Conservation (phyloP, 2,888 invertebrate genomes). For the Tiliacea citrago region DNA sequence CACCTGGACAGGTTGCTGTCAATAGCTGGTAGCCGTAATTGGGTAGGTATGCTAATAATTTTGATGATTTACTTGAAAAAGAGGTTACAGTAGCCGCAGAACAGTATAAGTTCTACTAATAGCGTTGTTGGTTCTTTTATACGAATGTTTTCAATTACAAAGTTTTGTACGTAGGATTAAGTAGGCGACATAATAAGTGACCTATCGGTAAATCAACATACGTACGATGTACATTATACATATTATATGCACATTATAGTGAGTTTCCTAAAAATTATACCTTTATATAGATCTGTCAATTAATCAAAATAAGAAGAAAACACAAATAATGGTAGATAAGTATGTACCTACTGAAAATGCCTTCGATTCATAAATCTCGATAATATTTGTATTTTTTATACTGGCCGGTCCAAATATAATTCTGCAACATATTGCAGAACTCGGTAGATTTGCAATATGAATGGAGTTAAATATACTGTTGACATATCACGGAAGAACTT, state of each 20-base stretch:
- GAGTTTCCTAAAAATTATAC: background rate
- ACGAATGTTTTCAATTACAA: background rate
- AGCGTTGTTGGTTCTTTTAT: background rate
- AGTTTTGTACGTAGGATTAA: background rate
- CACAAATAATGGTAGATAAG: background rate
- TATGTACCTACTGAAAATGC: background rate
- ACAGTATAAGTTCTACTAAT: background rate
- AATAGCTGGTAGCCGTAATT: constrained; percentile 29
- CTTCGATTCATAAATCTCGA: background rate
- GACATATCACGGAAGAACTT: constrained; percentile 46
- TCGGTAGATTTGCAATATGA: constrained; percentile 9
- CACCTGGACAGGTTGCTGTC: constrained; percentile 59
- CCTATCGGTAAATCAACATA: background rate
- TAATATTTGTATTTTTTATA: background rate
- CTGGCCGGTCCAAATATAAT: background rate
- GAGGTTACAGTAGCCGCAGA: background rate
- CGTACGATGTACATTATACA: no score
- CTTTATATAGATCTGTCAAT: background rate
- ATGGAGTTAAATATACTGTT: constrained; percentile 27
- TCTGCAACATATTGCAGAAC: background rate
- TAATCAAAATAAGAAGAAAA: background rate
- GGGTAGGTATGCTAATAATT: constrained; percentile 28
- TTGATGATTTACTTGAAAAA: background rate
- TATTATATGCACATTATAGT: background rate
- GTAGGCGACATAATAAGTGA: background rate